Conservation (phyloP, 2,888 invertebrate species). For the Cordilura impudica region DNA sequence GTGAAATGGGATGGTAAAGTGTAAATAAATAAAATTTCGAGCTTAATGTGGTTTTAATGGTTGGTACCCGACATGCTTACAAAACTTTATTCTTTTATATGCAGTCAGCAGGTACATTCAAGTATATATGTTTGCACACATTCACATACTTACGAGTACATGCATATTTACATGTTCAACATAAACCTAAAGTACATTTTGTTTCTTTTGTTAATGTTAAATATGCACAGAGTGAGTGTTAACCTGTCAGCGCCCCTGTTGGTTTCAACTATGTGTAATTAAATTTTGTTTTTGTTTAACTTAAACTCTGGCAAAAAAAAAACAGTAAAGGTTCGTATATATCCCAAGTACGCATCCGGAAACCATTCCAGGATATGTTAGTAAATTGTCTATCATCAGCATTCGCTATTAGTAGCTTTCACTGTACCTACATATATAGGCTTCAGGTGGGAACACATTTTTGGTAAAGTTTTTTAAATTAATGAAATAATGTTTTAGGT, state of each 20-base stretch:
- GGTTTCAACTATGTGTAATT: slow-evolving; percentile 23
- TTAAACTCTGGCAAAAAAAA: background rate
- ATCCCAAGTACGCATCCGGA: no score
- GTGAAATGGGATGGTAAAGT: slow-evolving; percentile 5
- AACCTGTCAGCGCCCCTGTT: slow-evolving; percentile 41
- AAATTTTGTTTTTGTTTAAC: slow-evolving; percentile 22
- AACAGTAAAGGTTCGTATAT: background rate
- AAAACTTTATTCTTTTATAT: background rate
- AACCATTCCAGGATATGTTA: no score
- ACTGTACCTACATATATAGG: no score
- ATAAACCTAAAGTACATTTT: slow-evolving; percentile 8
- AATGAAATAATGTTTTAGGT: no score
- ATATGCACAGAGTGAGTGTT: slow-evolving; percentile 34
- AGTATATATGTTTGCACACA: background rate
- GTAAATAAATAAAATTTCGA: slow-evolving; percentile 49
- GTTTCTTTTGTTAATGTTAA: slow-evolving; percentile 14
- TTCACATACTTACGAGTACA: background rate
- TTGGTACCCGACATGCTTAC: slow-evolving; percentile 43
- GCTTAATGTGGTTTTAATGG: slow-evolving; percentile 56
- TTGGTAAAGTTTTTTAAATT: no score
- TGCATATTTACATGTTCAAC: background rate
- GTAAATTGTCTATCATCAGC: no score
- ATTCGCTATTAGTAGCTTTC: no score
- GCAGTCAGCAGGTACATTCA: background rate
- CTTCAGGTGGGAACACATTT: no score